Conservation (phyloP, 1,140 invertebrate species). For the Drosophila ananassae region DNA sequence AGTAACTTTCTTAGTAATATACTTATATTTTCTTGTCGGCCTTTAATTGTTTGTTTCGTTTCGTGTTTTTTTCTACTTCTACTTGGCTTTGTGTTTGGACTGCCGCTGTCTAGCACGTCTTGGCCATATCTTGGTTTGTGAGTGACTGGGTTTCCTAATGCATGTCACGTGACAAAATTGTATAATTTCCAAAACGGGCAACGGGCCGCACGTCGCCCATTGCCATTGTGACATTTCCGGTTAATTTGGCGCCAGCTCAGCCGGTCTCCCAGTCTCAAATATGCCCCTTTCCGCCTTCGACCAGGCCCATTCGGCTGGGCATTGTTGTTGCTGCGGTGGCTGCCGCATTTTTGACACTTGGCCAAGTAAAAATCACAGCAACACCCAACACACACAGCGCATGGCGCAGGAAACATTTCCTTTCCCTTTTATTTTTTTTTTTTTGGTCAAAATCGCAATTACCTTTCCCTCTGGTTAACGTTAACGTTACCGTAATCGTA, state of each 20-base stretch:
- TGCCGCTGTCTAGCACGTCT: conserved; percentile 62
- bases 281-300: not conserved
- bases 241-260: conserved; percentile 81
- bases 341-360: conserved; percentile 74
- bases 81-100: conserved; percentile 27
- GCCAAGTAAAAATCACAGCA: conserved; percentile 70
- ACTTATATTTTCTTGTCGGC: conserved; percentile 57
- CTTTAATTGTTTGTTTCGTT: conserved; percentile 73
- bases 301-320: conserved; percentile 4
- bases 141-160: conserved; percentile 67
- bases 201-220: conserved; percentile 78
- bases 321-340: not conserved
- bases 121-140: conserved; percentile 39
- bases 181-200: conserved; percentile 79
- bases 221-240: conserved; percentile 81
- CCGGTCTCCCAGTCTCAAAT: conserved; percentile 25
- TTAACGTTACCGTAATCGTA: conserved; percentile 70
- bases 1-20: conserved; percentile 19
- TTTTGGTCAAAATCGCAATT: conserved; percentile 72
- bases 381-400: conserved; percentile 1
- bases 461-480: conserved; percentile 70
- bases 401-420: conserved; percentile 56
- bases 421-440: conserved; percentile 41
- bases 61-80: conserved; percentile 33
- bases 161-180: conserved; percentile 82